Evolutionary conservation across 2,888 invertebrate genomes (phyloP).

Genomic region (Mayetiola destructor): DNA sequence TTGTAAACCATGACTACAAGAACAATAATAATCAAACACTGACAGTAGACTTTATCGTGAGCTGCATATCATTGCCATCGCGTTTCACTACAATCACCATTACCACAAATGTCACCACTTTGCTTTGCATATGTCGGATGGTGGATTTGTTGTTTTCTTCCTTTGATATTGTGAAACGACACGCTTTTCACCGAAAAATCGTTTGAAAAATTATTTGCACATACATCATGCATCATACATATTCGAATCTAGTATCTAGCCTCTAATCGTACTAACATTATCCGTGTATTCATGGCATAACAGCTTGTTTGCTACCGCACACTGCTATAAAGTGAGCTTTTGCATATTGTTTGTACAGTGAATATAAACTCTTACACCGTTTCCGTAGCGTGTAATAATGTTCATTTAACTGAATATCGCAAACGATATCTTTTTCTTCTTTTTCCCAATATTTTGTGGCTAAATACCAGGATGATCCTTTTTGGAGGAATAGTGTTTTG

Average conservation of each 20-base stretch:
- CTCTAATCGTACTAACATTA: conserved; percentile 8
- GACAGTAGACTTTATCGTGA: background rate
- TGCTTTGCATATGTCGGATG: background rate
- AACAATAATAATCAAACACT: conserved; percentile 1
- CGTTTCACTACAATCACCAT: conserved; percentile 3
- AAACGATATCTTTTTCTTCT: background rate
- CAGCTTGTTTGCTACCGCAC: background rate
- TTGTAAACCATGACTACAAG: background rate
- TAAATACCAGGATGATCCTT: too few species aligned
- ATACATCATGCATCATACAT: conserved; percentile 9
- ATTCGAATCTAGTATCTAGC: conserved; percentile 6
- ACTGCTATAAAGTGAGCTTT: conserved; percentile 1
- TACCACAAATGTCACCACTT: conserved; percentile 6
- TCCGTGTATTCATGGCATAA: background rate
- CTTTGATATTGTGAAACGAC: background rate
- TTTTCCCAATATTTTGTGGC: background rate
- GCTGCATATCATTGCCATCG: conserved; percentile 8
- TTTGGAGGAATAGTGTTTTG: conserved; percentile 7
- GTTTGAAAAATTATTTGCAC: conserved; percentile 6
- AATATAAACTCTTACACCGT: background rate
- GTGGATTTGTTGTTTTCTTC: conserved; percentile 10
- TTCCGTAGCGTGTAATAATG: background rate
- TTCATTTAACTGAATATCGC: background rate
- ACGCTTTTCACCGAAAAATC: background rate
- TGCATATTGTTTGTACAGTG: background rate